A percentile compares a stretch with the other conserved stretches of the same genome.
Evolutionary conservation across 2,888 invertebrate genomes (phyloP).

Genomic region (Monopis laevigella): DNA sequence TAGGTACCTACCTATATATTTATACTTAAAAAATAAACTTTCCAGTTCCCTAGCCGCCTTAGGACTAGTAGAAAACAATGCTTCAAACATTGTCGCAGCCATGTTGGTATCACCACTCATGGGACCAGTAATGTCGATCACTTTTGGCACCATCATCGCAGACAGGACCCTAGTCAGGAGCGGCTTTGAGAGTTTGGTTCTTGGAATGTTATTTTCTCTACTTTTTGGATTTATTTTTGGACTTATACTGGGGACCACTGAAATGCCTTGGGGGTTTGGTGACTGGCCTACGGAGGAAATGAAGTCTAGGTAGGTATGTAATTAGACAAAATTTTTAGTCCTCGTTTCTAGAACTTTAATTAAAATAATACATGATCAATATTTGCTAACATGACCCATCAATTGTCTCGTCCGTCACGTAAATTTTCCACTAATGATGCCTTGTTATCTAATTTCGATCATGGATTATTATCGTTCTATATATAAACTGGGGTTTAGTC

Average conservation of each 20-base stretch:
- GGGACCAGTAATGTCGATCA: slow-evolving; percentile 89
- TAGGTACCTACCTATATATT: too few relatives aligned
- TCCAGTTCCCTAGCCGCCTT: slow-evolving; percentile 82
- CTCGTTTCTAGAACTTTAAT: too few relatives aligned
- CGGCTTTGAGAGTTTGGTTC: slow-evolving; percentile 74
- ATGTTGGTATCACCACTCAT: slow-evolving; percentile 81
- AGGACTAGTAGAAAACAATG: slow-evolving; percentile 84
- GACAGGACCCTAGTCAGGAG: slow-evolving; percentile 74
- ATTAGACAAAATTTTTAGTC: too few relatives aligned
- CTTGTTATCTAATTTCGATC: too few relatives aligned
- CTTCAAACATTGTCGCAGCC: slow-evolving; percentile 81
- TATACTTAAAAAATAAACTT: too few relatives aligned
- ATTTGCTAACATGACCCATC: too few relatives aligned
- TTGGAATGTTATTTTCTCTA: slow-evolving; percentile 79
- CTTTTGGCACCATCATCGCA: slow-evolving; percentile 83
- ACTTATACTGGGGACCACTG: slow-evolving; percentile 74
- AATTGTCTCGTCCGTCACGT: too few relatives aligned
- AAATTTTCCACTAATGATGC: too few relatives aligned
- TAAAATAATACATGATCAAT: too few relatives aligned
- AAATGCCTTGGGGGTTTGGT: slow-evolving; percentile 79
- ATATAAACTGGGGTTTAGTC: too few relatives aligned
- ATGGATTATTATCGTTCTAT: too few relatives aligned
- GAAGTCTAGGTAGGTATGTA: slow-evolving; percentile 71
- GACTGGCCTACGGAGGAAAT: slow-evolving; percentile 85
- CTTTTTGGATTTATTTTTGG: slow-evolving; percentile 84